phyloP scores from a whole-genome alignment of 2,797 vertebrate genomes.

The Ctenopoma multispine region DNA sequence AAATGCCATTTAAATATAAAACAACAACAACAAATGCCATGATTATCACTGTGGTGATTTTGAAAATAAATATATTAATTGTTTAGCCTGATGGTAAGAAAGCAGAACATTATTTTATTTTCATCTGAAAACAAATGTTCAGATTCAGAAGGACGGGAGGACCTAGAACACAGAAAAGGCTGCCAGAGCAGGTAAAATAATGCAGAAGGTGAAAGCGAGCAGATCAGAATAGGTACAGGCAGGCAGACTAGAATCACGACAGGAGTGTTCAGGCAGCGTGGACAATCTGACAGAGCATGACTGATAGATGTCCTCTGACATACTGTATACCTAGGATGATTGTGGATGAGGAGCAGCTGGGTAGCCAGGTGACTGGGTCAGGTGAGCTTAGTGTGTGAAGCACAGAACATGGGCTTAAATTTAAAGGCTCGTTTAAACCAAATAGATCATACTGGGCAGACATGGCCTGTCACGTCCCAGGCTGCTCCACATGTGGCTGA shows the following conservation, averaged over 20 bases:
- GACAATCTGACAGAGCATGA: constrained; percentile 10
- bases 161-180: constrained; percentile 10
- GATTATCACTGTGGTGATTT: too few relatives aligned
- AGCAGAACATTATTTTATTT: too few relatives aligned
- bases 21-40: too few relatives aligned
- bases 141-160: background rate
- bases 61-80: too few relatives aligned
- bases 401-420: constrained; percentile 20
- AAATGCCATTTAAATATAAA: too few relatives aligned
- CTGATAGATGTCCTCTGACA: constrained; percentile 31
- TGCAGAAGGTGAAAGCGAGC: constrained; percentile 2
- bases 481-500: constrained; percentile 13
- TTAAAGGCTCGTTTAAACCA: constrained; percentile 7
- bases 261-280: background rate
- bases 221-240: constrained; percentile 16
- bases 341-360: constrained; percentile 49
- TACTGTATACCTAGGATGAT: background rate
- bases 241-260: constrained; percentile 4
- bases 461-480: background rate
- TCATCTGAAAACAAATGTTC: background rate
- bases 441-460: background rate
- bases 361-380: constrained; percentile 32
- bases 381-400: constrained; percentile 7
- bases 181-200: background rate
- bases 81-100: too few relatives aligned